Evolutionary conservation across 2,888 invertebrate species (phyloP), one percentile per base, ranked within the genome.

Genomic region (Nebria brevicollis): DNA sequence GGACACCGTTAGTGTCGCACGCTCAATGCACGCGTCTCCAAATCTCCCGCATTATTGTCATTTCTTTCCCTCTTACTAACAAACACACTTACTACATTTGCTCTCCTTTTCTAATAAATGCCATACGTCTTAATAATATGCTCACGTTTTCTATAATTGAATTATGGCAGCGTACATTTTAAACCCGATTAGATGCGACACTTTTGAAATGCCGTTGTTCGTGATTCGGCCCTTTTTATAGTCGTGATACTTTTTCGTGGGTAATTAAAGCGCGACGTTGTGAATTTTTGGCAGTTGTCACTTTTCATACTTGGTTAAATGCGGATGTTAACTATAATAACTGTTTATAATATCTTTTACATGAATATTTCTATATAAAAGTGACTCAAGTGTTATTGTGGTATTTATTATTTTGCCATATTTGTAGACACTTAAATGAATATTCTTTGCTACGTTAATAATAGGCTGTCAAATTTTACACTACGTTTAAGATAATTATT

Each of bases 1-100:
- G 80, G 75, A 80, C 80, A 80, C 80, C 80, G 80, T 80, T 80
- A 80, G 65, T 72, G 68, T 72, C 15, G 75, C 75, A 80, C 80
- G 80, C 80, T 75, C 72, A 26, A 75, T 72, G 72, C 70, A 75
- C 80, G 70, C 66, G 80, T 79, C 75, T 66, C 26, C 70, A 34
- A 70, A 20, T 11, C 70, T 20, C 70, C 1, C 70, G 10, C 70
- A 70, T 54, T 54, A 54, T 54, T 54, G 54, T 54, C 7, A 54
- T 54, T 54, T 54, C 54, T 54, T 54, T 54, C 54, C 54, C 54
- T 54, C 54, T 54, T 54, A 54, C 8, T 54, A 54, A 54, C 13
- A 54, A 54, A 54, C 54, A 54, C 7, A 54, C 54, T 54, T 54
- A 54, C 0, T 54, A 8, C 54, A 13, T 13, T 54, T 13, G 54